These are phyloP conservation scores for Chrysochloris asiatica DNA, from an alignment of 2,113 vertebrate genomes.

Conservation along the genomic window DNA sequence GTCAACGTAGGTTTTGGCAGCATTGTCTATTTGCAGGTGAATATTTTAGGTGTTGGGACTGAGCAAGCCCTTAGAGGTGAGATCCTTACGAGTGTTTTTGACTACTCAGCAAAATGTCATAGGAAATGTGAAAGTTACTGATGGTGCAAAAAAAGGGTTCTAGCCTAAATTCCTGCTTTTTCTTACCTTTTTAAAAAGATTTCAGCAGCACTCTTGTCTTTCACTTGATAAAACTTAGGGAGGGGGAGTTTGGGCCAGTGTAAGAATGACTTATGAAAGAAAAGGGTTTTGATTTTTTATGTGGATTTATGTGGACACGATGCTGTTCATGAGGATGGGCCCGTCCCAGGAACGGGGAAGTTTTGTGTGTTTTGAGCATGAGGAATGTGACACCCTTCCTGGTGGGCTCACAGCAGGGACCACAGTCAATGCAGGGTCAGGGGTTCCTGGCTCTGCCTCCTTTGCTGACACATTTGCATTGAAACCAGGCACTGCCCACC, in stretches of 20 bases:
- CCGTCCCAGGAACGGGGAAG: background rate
- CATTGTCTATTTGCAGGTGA: rapidly evolving
- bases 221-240: background rate
- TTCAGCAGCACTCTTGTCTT: background rate
- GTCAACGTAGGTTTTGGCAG: rapidly evolving
- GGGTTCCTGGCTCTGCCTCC: background rate
- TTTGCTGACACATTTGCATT: rapidly evolving
- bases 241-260: rapidly evolving
- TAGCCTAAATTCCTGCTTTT: background rate
- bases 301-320: background rate
- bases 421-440: too few relatives aligned
- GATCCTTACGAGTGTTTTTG: rapidly evolving
- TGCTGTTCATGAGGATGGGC: rapidly evolving
- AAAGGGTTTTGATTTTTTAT: too few relatives aligned
- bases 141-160: too few relatives aligned
- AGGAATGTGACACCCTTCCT: background rate
- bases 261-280: background rate
- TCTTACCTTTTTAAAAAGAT: too few relatives aligned
- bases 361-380: background rate
- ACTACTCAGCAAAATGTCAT: rapidly evolving
- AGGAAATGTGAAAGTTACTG: background rate
- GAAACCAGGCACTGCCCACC: too few relatives aligned
- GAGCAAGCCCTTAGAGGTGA: background rate
- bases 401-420: too few relatives aligned
- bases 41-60: background rate